Evolutionary conservation across 1,140 invertebrate species (phyloP).

Genomic region (Acyrthosiphon pisum): DNA sequence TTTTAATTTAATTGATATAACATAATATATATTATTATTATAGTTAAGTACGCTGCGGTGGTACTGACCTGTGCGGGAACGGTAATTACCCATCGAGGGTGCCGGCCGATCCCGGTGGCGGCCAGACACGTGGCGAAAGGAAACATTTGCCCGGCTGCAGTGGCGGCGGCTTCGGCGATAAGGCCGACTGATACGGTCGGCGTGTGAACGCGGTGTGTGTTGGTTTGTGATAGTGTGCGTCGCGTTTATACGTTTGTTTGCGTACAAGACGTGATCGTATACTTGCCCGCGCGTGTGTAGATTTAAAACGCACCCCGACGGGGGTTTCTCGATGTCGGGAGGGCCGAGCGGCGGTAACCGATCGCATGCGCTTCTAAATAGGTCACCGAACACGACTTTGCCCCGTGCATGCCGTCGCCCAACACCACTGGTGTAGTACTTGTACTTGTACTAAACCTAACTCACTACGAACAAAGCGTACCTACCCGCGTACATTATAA

Average conservation of each 20-base stretch:
- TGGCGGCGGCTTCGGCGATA: not conserved
- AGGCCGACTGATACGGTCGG: slow-evolving; percentile 25
- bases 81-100: not conserved
- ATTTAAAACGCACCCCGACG: not conserved
- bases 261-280: not conserved
- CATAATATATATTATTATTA: not conserved
- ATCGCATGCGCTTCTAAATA: slow-evolving; percentile 49
- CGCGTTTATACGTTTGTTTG: not conserved
- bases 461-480: not conserved
- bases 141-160: slow-evolving; percentile 31
- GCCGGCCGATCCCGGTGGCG: not conserved
- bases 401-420: not conserved
- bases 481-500: too few species aligned
- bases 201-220: not conserved
- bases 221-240: not conserved
- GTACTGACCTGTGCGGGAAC: slow-evolving; percentile 42
- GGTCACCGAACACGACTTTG: slow-evolving; percentile 36
- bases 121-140: slow-evolving; percentile 50
- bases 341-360: not conserved
- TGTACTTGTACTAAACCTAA: not conserved
- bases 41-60: not conserved
- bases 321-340: too few species aligned
- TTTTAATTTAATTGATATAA: not conserved
- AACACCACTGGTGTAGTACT: too few species aligned
- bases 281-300: not conserved